A percentile compares a stretch with the other conserved stretches of the same genome.
Evolutionary conservation across 2,797 vertebrate species (phyloP).

Genomic region (Phyllotis vaccarum): DNA sequence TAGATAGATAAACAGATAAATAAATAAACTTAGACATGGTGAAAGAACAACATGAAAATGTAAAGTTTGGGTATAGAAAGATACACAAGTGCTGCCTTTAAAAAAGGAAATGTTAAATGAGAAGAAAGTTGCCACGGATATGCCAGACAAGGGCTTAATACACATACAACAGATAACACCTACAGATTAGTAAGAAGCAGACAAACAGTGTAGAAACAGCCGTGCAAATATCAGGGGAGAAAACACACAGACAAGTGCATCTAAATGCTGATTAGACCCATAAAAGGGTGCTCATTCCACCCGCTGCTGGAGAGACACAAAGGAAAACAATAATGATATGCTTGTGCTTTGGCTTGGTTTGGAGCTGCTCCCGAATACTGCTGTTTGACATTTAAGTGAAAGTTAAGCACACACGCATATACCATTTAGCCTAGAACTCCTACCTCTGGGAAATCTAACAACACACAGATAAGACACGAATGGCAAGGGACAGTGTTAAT

Average conservation of each 20-base stretch:
- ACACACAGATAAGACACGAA: slow-evolving; percentile 42
- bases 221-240: slow-evolving; percentile 31
- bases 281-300: slow-evolving; percentile 25
- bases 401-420: not conserved
- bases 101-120: slow-evolving; percentile 29
- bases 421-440: not conserved
- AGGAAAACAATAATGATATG: slow-evolving; percentile 41
- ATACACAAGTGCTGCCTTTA: not conserved
- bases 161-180: slow-evolving; percentile 6
- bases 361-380: not conserved
- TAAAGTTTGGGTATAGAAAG: not conserved
- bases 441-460: slow-evolving; percentile 4
- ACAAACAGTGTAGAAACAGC: not conserved
- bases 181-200: slow-evolving; percentile 56
- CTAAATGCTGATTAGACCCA: slow-evolving; percentile 31
- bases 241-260: slow-evolving; percentile 56
- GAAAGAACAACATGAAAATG: not conserved
- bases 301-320: slow-evolving; percentile 14
- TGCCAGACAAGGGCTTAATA: slow-evolving; percentile 15
- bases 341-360: not conserved
- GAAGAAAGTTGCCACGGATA: not conserved
- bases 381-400: slow-evolving; percentile 50
- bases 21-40: slow-evolving; percentile 1
- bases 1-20: slow-evolving; percentile 4
- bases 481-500: not conserved